phyloP scores from a whole-genome alignment of 1,140 invertebrate genomes.

The Psix sp. region DNA sequence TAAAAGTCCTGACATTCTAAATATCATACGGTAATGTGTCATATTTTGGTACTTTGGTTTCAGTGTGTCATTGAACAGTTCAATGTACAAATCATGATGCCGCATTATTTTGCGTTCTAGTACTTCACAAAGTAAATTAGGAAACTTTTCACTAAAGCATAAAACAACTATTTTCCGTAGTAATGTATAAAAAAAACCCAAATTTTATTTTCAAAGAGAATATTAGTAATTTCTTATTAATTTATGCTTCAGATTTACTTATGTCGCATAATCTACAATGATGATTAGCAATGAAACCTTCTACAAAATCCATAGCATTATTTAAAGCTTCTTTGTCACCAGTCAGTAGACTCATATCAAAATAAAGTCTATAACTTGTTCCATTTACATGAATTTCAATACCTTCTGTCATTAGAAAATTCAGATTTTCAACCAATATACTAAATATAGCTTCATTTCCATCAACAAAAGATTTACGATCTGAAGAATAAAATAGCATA shows the following conservation, averaged over 20 bases:
- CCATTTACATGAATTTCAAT: conserved; percentile 12
- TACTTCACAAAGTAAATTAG: background rate
- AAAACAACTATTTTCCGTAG: conserved; percentile 6
- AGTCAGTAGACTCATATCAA: no score
- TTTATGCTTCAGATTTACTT: no score
- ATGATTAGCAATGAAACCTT: no score
- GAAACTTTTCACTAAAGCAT: background rate
- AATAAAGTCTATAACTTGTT: conserved; percentile 12
- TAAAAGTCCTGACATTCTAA: conserved; percentile 3
- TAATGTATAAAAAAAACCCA: background rate
- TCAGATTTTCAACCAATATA: conserved; percentile 18
- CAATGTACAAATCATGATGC: conserved; percentile 1
- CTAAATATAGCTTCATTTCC: conserved; percentile 26
- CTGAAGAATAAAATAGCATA: conserved; percentile 5
- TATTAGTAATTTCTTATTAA: background rate
- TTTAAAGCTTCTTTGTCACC: no score
- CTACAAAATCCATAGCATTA: no score
- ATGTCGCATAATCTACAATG: no score
- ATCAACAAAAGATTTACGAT: conserved; percentile 8
- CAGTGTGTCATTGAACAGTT: conserved; percentile 7
- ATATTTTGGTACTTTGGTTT: background rate
- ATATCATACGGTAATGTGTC: background rate
- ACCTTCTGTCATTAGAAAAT: conserved; percentile 14
- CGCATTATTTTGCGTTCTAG: background rate
- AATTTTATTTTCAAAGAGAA: background rate